phyloP scores from a whole-genome alignment of 2,113 vertebrate genomes.

The Chaetorhynchus papuensis region DNA sequence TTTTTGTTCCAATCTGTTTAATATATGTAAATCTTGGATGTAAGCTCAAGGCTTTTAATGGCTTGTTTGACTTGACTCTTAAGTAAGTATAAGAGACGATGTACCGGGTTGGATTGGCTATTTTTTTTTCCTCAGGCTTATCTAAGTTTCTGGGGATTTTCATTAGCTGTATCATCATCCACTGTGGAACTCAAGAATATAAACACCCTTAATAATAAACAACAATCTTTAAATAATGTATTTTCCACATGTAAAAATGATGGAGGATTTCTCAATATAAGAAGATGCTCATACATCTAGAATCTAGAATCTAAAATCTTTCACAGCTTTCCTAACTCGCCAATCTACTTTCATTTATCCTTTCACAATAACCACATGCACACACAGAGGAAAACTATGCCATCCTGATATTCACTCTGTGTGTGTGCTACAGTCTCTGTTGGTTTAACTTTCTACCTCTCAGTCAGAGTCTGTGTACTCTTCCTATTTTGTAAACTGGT shows the following conservation, averaged over 20 bases:
- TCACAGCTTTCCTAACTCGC: neutral
- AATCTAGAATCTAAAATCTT: neutral
- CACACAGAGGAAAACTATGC: neutral
- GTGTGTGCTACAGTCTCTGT: neutral
- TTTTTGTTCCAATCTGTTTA: neutral
- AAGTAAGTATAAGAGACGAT: neutral
- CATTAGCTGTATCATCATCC: neutral
- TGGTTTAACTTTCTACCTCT: neutral
- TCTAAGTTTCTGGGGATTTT: neutral
- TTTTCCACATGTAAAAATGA: neutral
- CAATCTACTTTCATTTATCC: neutral
- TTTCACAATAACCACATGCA: neutral
- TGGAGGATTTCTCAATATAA: neutral
- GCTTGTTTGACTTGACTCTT: neutral
- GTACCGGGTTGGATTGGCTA: neutral
- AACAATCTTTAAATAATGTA: neutral
- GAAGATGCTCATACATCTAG: neutral
- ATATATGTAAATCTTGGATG: neutral
- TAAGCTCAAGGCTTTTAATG: neutral
- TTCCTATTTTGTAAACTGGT: neutral
- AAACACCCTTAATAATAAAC: neutral
- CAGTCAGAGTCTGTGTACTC: neutral
- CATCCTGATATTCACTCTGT: neutral
- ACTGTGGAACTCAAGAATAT: neutral
- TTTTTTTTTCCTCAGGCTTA: neutral